Conservation (phyloP, 2,113 vertebrate genomes). For the Dermatemys mawii region DNA sequence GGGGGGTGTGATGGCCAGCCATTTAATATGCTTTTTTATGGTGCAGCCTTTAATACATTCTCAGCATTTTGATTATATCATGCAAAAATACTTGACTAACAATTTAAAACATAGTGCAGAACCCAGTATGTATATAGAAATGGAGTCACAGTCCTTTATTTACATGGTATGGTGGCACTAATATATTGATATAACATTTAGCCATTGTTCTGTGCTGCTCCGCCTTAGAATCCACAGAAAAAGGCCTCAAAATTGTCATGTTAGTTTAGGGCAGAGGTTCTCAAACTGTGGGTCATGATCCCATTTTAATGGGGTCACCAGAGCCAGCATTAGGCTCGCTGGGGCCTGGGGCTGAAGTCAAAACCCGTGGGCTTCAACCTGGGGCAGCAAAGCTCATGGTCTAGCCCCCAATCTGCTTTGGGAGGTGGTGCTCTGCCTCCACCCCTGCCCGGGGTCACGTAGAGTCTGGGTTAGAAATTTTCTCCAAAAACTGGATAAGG, state of each 20-base stretch:
- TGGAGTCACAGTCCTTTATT: neutral
- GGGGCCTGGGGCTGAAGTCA: no score
- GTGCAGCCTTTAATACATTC: neutral
- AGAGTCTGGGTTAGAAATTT: neutral
- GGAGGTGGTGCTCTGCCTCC: no score
- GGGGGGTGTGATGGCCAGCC: neutral
- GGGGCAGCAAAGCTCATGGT: no score
- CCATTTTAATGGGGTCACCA: no score
- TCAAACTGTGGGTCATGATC: no score
- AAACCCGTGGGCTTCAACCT: no score
- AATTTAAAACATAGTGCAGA: neutral
- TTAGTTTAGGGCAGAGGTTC: neutral
- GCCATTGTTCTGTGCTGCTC: neutral
- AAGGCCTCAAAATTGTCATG: neutral
- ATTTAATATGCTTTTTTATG: neutral
- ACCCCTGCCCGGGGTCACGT: no score
- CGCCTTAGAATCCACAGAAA: neutral
- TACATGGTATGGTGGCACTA: neutral
- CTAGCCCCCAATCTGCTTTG: no score
- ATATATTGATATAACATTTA: neutral
- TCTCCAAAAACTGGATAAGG: neutral
- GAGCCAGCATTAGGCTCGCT: no score
- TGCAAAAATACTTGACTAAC: neutral
- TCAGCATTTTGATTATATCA: neutral
- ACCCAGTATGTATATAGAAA: neutral